phyloP scores from a whole-genome alignment of 2,888 invertebrate genomes.

The Baronia brevicornis region DNA sequence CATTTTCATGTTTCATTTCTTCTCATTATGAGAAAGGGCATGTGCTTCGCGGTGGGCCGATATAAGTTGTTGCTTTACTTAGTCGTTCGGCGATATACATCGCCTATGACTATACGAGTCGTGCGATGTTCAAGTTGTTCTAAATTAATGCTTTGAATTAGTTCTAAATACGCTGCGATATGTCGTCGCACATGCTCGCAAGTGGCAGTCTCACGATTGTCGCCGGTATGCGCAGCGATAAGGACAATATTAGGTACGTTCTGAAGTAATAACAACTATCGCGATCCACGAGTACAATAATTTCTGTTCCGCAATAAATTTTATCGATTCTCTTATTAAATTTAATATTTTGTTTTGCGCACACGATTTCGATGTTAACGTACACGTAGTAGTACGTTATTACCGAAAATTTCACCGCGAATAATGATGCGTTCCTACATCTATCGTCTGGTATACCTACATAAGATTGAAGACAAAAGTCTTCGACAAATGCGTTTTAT shows the following conservation, averaged over 20 bases:
- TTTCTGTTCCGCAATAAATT: constrained; percentile 58
- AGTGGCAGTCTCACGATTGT: constrained; percentile 59
- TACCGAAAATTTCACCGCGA: constrained; percentile 7
- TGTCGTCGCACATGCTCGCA: constrained; percentile 42
- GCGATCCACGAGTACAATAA: constrained; percentile 72
- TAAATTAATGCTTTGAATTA: constrained; percentile 18
- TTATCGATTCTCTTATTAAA: constrained; percentile 70
- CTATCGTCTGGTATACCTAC: too few relatives aligned
- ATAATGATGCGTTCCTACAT: constrained; percentile 13
- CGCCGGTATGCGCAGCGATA: constrained; percentile 46
- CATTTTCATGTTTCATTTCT: too few relatives aligned
- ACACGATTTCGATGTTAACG: constrained; percentile 21
- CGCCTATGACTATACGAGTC: constrained; percentile 9
- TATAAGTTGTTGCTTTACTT: constrained; percentile 14
- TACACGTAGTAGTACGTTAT: constrained; percentile 22
- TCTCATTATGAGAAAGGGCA: too few relatives aligned
- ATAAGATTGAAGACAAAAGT: too few relatives aligned
- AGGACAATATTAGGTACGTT: constrained; percentile 53
- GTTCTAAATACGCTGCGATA: constrained; percentile 30
- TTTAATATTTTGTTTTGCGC: constrained; percentile 42
- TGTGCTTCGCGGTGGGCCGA: too few relatives aligned
- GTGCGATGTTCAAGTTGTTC: constrained; percentile 14
- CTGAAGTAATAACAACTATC: constrained; percentile 60
- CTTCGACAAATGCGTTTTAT: too few relatives aligned
- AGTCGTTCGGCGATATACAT: too few relatives aligned